phyloP scores from a whole-genome alignment of 1,140 invertebrate genomes.

The Ctenoplectra terminalis region DNA sequence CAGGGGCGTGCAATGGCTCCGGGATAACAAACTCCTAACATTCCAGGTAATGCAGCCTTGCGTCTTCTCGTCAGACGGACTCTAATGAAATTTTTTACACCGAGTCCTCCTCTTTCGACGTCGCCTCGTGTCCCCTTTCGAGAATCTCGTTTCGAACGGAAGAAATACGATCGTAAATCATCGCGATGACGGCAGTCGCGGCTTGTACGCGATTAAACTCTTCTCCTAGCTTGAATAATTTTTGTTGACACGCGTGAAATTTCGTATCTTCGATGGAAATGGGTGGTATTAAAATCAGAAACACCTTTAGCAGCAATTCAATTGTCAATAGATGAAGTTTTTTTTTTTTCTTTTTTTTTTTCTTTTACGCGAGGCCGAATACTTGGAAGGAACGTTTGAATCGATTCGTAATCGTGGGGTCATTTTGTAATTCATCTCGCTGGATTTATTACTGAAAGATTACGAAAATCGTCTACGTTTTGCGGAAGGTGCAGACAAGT shows the following conservation, averaged over 20 bases:
- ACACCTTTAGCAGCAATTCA: too few species aligned
- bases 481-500: background rate
- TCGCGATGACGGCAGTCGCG: background rate
- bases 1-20: slow-evolving; percentile 81
- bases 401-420: background rate
- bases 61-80: background rate
- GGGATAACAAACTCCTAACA: slow-evolving; percentile 82
- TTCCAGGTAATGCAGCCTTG: slow-evolving; percentile 77
- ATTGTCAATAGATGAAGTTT: background rate
- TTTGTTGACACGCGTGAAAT: background rate
- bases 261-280: background rate
- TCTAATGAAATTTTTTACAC: slow-evolving; percentile 64
- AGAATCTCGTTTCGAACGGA: slow-evolving; percentile 6
- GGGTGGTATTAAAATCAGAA: background rate
- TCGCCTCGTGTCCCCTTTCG: background rate
- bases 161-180: slow-evolving; percentile 38
- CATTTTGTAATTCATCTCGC: background rate
- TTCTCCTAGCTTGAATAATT: background rate
- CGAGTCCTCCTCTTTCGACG: background rate
- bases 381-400: slow-evolving; percentile 6
- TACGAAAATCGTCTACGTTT: slow-evolving; percentile 24
- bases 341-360: too few species aligned
- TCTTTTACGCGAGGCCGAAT: too few species aligned
- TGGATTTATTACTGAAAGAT: slow-evolving; percentile 35
- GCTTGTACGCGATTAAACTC: background rate